Conservation (phyloP, 2,888 invertebrate species). For the Pyrrhia umbra region DNA sequence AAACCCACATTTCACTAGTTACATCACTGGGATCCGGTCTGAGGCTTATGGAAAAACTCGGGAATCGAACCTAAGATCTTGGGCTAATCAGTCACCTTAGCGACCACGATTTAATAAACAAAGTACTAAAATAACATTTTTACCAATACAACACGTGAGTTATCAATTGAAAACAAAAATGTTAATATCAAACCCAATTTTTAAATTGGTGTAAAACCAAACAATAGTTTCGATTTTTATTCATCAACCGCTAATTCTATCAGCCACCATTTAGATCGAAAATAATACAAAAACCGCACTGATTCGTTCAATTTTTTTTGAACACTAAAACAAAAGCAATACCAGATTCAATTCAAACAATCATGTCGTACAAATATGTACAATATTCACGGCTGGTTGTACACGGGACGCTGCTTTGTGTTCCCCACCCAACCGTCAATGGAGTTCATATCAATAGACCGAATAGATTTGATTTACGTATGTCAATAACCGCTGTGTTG, state of each 20-base stretch:
- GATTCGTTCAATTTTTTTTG: slow-evolving; percentile 17
- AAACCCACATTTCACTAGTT: no score
- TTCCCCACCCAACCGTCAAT: slow-evolving; percentile 46
- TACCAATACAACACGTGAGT: not conserved
- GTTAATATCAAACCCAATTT: not conserved
- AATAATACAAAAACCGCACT: slow-evolving; percentile 11
- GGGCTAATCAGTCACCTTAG: no score
- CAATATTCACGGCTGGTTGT: slow-evolving; percentile 51
- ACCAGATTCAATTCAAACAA: slow-evolving; percentile 48
- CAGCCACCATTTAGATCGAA: slow-evolving; percentile 3
- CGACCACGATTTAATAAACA: no score
- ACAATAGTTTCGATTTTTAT: slow-evolving; percentile 22
- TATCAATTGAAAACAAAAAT: no score
- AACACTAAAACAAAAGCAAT: slow-evolving; percentile 24
- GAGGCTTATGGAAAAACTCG: no score
- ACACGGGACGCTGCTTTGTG: slow-evolving; percentile 34
- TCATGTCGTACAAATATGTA: slow-evolving; percentile 39
- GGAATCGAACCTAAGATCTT: no score
- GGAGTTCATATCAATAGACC: slow-evolving; percentile 61
- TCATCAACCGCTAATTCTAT: slow-evolving; percentile 13
- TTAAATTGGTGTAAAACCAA: slow-evolving; percentile 1
- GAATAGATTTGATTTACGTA: slow-evolving; percentile 74
- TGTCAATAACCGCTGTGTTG: slow-evolving; percentile 59
- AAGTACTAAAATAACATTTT: no score
- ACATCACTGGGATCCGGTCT: no score